Evolutionary conservation across 2,888 invertebrate genomes (phyloP), one percentile per base, ranked within the genome.

Genomic region (Orchesellides sinensis): DNA sequence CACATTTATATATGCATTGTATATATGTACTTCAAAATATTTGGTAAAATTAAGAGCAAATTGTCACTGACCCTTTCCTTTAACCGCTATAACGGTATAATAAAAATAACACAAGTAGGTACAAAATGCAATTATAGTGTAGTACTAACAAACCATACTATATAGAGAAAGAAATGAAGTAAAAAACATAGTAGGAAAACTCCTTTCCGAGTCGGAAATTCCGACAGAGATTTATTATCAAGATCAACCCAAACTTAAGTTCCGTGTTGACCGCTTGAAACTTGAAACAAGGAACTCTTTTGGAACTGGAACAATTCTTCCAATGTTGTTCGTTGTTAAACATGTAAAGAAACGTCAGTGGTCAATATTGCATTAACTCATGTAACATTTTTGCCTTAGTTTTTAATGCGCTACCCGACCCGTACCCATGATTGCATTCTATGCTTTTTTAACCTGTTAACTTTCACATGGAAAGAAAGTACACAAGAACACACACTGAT

Each of bases 1-100:
- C 32, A 6, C 32, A 32, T 32, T 6, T 40, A 40, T 5, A n/a
- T 40, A 40, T 32, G 32, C 40, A 40, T 40, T n/a, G 2, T 40
- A 40, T 27, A 25, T 3, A 27, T 12, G 10, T 23, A 2, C 10
- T 25, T 25, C 12, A 29, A 29, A 29, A 59, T 59, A 32, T 52
- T 61, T 61, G n/a, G n/a, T 61, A 5, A 27, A 2, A n/a, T 61
- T 61, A n/a, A 8, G 27, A 27, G 6, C n/a, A 54, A 68, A 69
- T 69, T 69, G 69, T 69, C 69, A 69, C 27, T 69, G 69, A 69
- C 69, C 69, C 69, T 69, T 52, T 49, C 49, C 68, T 68, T 49
- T 49, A n/a, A n/a, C n/a, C n/a, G n/a, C n/a, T n/a, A n/a, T n/a
- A n/a, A n/a, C n/a, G n/a, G n/a, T n/a, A n/a, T n/a, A n/a, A n/a